Percentiles rank a stretch among this genome's conserved stretches.
Evolutionary conservation across 2,888 invertebrate species (phyloP).

Genomic region (Synanthedon vespiformis): DNA sequence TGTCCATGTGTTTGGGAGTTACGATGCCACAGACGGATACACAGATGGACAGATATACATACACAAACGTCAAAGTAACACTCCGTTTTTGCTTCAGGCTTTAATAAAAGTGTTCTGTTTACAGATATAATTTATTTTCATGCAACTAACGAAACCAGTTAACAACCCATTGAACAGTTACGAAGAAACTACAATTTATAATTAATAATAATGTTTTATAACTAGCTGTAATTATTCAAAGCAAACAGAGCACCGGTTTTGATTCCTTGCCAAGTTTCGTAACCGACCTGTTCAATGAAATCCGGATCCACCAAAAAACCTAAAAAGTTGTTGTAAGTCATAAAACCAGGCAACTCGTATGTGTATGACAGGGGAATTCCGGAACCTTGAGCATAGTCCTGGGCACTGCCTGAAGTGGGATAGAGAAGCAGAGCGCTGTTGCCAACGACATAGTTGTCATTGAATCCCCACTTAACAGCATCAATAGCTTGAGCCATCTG

Average conservation of each 20-base stretch:
- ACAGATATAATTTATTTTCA: too few relatives aligned
- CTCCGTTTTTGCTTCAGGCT: too few relatives aligned
- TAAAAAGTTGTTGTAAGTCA: slow-evolving; percentile 24
- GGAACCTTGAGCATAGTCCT: slow-evolving; percentile 71
- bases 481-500: slow-evolving; percentile 54
- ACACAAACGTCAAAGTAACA: too few relatives aligned
- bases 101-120: too few relatives aligned
- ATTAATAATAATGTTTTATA: too few relatives aligned
- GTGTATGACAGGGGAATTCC: slow-evolving; percentile 70
- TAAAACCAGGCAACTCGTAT: slow-evolving; percentile 68
- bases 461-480: slow-evolving; percentile 44
- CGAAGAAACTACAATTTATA: too few relatives aligned
- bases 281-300: slow-evolving; percentile 68
- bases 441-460: slow-evolving; percentile 60
- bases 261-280: slow-evolving; percentile 72
- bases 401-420: slow-evolving; percentile 72
- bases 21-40: too few relatives aligned
- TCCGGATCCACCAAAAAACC: slow-evolving; percentile 70
- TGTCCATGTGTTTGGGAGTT: too few relatives aligned
- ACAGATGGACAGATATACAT: too few relatives aligned
- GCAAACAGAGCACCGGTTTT: slow-evolving; percentile 59
- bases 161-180: too few relatives aligned
- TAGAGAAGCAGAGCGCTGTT: slow-evolving; percentile 60
- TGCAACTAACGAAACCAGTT: too few relatives aligned
- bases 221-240: slow-evolving; percentile 13